Conservation (phyloP, 2,797 vertebrate genomes). For the Tolypeutes matacus region DNA sequence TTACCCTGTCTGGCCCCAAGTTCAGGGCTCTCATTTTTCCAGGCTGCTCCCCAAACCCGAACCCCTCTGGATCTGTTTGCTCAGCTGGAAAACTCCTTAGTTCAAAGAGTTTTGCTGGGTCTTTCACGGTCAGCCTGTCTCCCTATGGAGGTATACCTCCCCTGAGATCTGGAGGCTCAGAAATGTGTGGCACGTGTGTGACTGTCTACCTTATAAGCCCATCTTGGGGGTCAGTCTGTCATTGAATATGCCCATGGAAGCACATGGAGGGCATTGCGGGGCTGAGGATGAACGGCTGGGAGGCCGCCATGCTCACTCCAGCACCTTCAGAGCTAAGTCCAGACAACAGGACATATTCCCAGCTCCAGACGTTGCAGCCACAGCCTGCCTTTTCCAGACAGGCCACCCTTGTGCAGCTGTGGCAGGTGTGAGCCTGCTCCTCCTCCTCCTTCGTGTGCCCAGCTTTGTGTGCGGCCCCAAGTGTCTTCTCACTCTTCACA, state of each 20-base stretch:
- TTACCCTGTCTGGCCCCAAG: background rate
- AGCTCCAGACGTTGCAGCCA: background rate
- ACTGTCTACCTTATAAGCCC: background rate
- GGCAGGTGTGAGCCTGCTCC: background rate
- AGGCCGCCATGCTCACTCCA: fast-evolving
- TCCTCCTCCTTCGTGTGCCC: background rate
- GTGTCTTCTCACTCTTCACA: background rate
- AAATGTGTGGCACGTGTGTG: background rate
- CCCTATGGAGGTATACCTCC: background rate
- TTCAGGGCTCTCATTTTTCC: background rate
- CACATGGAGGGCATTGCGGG: background rate
- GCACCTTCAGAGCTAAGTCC: background rate
- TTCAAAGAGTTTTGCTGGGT: fast-evolving
- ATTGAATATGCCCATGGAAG: background rate
- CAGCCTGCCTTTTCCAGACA: background rate
- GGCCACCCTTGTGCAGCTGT: fast-evolving
- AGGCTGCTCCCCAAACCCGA: background rate
- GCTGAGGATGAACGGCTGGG: background rate
- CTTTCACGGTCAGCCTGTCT: background rate
- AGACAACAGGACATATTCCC: background rate
- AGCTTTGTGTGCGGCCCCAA: fast-evolving
- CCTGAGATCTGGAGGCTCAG: background rate
- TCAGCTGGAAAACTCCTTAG: background rate
- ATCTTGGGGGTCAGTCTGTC: too few species aligned
- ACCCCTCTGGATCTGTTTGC: background rate